Conservation (phyloP, 2,888 invertebrate genomes). For the Artemia sinica region DNA sequence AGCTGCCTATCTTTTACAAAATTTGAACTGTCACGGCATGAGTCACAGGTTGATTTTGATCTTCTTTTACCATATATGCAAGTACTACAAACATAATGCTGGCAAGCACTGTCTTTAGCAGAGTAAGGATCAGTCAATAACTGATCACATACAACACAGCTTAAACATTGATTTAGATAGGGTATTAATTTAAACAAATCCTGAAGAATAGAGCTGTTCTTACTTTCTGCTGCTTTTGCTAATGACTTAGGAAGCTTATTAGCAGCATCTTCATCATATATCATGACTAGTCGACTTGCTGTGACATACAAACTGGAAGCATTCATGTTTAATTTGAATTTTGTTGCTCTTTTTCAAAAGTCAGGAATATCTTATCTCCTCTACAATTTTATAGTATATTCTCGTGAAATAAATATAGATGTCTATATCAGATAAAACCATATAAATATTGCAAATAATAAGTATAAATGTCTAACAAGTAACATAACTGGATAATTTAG, state of each 20-base stretch:
- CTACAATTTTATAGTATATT: no score
- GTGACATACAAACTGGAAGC: constrained; percentile 63
- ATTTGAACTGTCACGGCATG: constrained; percentile 64
- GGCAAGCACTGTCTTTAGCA: constrained; percentile 57
- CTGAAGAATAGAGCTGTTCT: constrained; percentile 30
- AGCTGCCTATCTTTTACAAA: constrained; percentile 66
- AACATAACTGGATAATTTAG: no score
- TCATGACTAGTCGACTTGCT: constrained; percentile 56
- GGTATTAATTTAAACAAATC: constrained; percentile 67
- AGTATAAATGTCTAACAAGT: no score
- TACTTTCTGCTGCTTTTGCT: constrained; percentile 42
- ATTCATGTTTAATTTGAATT: constrained; percentile 41
- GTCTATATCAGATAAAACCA: no score
- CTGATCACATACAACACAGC: constrained; percentile 74
- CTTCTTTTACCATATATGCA: constrained; percentile 70
- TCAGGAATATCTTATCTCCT: no score
- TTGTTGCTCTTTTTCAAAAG: no score
- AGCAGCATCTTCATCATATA: background rate
- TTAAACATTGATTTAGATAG: constrained; percentile 64
- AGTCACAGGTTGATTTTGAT: constrained; percentile 61
- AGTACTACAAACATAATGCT: constrained; percentile 69
- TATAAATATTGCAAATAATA: no score
- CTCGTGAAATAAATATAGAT: no score
- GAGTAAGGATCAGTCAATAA: constrained; percentile 63
- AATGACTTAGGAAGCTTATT: background rate